Evolutionary conservation across 2,888 invertebrate species (phyloP).

Genomic region (Acleris holmiana): DNA sequence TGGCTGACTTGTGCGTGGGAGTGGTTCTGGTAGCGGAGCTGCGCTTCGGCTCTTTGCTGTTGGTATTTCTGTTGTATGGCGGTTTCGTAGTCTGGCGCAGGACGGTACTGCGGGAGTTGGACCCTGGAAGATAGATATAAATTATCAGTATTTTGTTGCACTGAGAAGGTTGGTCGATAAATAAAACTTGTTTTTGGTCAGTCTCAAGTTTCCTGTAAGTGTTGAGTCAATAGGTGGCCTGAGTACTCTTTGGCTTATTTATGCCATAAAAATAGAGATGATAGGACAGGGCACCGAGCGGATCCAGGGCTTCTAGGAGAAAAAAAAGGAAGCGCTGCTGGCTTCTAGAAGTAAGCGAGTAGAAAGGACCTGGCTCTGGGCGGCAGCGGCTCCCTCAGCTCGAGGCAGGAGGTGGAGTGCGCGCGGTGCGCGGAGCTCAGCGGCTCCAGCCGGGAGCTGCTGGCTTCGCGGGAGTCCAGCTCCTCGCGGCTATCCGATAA

Average conservation of each 20-base stretch:
- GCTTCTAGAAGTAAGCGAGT: not conserved
- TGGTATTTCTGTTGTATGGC: slow-evolving; percentile 94
- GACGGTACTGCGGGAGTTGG: slow-evolving; percentile 92
- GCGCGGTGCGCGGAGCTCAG: slow-evolving; percentile 80
- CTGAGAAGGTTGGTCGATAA: too few species aligned
- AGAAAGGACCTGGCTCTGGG: slow-evolving; percentile 54
- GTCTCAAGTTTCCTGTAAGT: too few species aligned
- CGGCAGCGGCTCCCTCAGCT: slow-evolving; percentile 63
- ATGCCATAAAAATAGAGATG: too few species aligned
- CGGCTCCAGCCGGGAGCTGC: slow-evolving; percentile 58
- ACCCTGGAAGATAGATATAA: slow-evolving; percentile 81
- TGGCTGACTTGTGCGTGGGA: slow-evolving; percentile 59
- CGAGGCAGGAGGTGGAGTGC: slow-evolving; percentile 87
- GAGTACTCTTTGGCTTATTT: too few species aligned
- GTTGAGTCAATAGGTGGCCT: too few species aligned
- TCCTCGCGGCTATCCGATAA: slow-evolving; percentile 75
- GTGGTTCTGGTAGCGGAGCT: slow-evolving; percentile 69
- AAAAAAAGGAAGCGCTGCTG: not conserved
- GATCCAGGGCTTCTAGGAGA: too few species aligned
- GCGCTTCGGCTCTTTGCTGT: slow-evolving; percentile 71
- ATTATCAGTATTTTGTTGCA: not conserved
- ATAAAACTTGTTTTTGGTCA: too few species aligned
- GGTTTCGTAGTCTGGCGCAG: slow-evolving; percentile 97
- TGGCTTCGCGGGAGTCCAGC: slow-evolving; percentile 55
- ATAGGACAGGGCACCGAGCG: too few species aligned